These are phyloP conservation scores for Leptopilina myrica DNA, from an alignment of 2,888 invertebrate species.

Conservation along the genomic window DNA sequence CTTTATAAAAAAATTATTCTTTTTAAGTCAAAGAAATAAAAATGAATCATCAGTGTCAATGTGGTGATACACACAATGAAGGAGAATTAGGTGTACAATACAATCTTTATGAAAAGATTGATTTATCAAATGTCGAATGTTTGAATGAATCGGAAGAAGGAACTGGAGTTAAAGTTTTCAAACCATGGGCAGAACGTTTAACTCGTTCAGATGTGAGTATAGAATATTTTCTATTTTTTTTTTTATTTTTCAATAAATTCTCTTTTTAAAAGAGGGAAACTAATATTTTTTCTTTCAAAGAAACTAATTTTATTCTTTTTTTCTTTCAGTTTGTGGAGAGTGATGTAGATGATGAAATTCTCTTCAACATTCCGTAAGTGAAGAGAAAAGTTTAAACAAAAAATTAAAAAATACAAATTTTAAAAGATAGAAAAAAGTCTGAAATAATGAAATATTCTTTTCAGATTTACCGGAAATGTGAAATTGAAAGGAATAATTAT, in stretches of 20 bases:
- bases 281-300: slow-evolving; percentile 73
- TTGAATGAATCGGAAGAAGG: slow-evolving; percentile 93
- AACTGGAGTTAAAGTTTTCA: slow-evolving; percentile 93
- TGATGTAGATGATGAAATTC: slow-evolving; percentile 96
- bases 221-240: background rate
- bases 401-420: background rate
- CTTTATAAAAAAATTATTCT: too few species aligned
- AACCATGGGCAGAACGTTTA: slow-evolving; percentile 92
- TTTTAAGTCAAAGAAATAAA: background rate
- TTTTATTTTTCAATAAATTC: too few species aligned
- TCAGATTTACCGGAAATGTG: slow-evolving; percentile 93
- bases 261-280: background rate
- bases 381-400: background rate
- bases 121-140: slow-evolving; percentile 91
- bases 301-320: background rate
- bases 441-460: background rate
- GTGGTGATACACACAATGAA: slow-evolving; percentile 65
- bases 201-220: slow-evolving; percentile 84
- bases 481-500: slow-evolving; percentile 96
- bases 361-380: slow-evolving; percentile 94
- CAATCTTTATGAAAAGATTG: slow-evolving; percentile 93
- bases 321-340: slow-evolving; percentile 91
- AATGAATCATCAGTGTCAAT: slow-evolving; percentile 68
- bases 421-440: background rate
- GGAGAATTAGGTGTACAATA: slow-evolving; percentile 86